Evolutionary conservation across 35 echinoderm and acorn worm genomes (phyloP).

Genomic region (Ophioderma brevispina): DNA sequence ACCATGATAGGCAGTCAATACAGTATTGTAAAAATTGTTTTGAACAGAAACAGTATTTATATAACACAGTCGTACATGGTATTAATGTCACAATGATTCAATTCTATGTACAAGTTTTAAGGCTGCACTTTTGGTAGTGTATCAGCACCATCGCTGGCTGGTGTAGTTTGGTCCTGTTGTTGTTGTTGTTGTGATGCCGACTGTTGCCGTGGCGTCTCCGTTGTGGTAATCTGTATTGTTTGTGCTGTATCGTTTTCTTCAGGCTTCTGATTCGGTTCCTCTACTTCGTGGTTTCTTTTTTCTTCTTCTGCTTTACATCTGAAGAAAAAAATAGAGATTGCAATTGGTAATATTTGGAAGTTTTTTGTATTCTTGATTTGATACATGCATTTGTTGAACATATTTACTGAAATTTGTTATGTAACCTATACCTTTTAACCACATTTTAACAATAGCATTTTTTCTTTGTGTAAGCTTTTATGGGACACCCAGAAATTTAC

Average conservation of each 20-base stretch:
- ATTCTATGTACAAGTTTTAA: not conserved
- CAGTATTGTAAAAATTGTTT: not conserved
- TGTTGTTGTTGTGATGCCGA: not conserved
- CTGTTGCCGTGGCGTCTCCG: not conserved
- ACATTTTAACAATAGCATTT: no score
- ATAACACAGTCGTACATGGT: not conserved
- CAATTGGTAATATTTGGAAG: no score
- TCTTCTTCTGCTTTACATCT: constrained; percentile 3
- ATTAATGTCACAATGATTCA: no score
- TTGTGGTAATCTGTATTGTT: not conserved
- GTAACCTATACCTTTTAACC: no score
- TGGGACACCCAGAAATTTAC: no score
- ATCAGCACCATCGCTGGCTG: not conserved
- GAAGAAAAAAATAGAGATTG: not conserved
- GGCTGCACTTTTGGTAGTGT: constrained; percentile 8
- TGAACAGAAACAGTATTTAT: not conserved
- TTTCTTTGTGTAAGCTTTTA: no score
- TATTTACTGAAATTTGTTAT: no score
- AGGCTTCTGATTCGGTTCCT: not conserved
- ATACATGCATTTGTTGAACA: no score
- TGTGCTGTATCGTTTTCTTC: not conserved
- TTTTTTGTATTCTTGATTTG: no score
- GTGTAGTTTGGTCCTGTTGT: not conserved
- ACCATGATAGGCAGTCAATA: not conserved
- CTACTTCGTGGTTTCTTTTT: not conserved